Conservation (phyloP, 2,888 invertebrate genomes). For the Poecilobothrus nobilitatus region DNA sequence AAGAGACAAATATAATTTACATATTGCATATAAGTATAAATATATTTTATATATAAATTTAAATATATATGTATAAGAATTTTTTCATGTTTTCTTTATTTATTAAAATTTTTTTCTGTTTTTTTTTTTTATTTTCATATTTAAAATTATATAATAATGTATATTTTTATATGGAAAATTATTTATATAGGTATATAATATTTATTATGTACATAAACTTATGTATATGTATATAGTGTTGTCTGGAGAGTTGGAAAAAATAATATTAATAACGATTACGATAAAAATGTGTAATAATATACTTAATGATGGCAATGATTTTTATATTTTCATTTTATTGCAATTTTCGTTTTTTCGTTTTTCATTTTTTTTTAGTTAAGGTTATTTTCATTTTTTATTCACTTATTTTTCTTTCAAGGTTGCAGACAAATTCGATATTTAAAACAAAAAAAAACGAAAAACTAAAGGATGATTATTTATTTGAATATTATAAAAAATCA, state of each 20-base stretch:
- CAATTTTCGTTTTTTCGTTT: neutral
- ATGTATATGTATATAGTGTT: neutral
- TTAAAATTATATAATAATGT: no score
- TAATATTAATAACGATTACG: neutral
- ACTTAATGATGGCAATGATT: conserved; percentile 1
- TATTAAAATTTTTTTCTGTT: no score
- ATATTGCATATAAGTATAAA: neutral
- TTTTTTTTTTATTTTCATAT: no score
- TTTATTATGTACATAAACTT: no score
- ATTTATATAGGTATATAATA: no score
- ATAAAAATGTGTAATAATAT: neutral
- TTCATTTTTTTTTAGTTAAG: neutral
- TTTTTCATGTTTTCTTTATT: no score
- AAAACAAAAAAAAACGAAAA: no score
- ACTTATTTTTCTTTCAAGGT: neutral
- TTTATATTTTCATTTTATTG: neutral
- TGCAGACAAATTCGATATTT: neutral
- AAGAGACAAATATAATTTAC: no score
- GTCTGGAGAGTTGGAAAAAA: neutral
- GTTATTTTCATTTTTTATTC: neutral
- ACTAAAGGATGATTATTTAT: no score
- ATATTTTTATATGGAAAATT: no score
- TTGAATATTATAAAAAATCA: no score
- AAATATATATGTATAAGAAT: no score
- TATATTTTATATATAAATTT: neutral